A percentile compares a stretch with the other conserved stretches of the same genome.
Conservation (phyloP, 2,113 vertebrate genomes). For the Urocynchramus pylzowi region DNA sequence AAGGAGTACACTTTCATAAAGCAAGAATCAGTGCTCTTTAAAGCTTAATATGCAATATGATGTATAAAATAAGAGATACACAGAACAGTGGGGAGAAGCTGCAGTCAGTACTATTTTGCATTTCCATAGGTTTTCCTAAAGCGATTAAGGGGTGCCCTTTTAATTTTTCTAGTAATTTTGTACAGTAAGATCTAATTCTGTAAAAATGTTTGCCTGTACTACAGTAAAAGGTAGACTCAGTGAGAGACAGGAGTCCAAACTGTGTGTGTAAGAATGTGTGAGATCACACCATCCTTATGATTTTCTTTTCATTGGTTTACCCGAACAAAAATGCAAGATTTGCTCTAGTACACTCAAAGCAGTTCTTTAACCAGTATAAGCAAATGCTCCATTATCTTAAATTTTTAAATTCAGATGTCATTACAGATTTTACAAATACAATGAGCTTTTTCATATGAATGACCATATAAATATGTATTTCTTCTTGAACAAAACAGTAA, state of each 20-base stretch:
- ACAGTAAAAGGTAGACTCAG: not conserved
- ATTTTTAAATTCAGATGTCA: not conserved
- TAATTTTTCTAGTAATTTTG: not conserved
- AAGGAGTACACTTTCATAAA: not conserved
- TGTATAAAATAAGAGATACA: not conserved
- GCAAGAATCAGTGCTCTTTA: not conserved
- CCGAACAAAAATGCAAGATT: not conserved
- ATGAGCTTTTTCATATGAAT: not conserved
- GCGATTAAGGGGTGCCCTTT: not conserved
- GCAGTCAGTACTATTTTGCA: not conserved
- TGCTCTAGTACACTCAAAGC: not conserved
- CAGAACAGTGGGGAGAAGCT: not conserved
- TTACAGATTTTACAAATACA: not conserved
- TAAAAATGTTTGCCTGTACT: not conserved
- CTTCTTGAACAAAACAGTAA: not conserved
- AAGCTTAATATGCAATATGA: not conserved
- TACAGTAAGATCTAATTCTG: not conserved
- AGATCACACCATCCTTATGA: not conserved
- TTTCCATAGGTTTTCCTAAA: not conserved
- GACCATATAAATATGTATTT: not conserved
- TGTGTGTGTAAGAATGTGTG: rapidly evolving
- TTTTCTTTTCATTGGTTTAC: not conserved
- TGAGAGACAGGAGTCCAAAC: not conserved
- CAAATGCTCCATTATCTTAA: not conserved
- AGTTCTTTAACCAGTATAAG: not conserved